Evolutionary conservation across 2,113 vertebrate species (phyloP).

Genomic region (Osmerus eperlanus): DNA sequence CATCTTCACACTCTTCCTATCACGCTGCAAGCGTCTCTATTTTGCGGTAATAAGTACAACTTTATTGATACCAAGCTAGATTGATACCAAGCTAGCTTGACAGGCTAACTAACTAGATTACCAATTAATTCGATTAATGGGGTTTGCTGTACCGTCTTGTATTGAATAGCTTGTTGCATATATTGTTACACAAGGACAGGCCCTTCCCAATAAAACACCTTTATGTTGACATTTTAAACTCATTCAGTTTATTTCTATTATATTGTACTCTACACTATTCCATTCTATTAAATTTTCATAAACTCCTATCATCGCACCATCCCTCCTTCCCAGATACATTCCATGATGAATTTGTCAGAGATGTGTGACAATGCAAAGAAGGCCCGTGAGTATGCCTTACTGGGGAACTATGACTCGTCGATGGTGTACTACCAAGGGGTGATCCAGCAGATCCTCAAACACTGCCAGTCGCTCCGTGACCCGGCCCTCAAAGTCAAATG

Average conservation of each 20-base stretch:
- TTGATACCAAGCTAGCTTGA: too few relatives aligned
- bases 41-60: too few relatives aligned
- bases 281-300: neutral
- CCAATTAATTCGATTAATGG: too few relatives aligned
- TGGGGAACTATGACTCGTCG: slow-evolving; percentile 96
- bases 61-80: too few relatives aligned
- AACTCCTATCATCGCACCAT: neutral
- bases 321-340: slow-evolving; percentile 7
- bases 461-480: slow-evolving; percentile 86
- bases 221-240: neutral
- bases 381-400: slow-evolving; percentile 92
- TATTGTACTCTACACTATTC: too few relatives aligned
- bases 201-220: too few relatives aligned
- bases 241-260: neutral
- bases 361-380: slow-evolving; percentile 97
- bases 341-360: slow-evolving; percentile 90
- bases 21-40: slow-evolving; percentile 27
- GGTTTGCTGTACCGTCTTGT: too few relatives aligned
- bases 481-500: slow-evolving; percentile 87
- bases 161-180: too few relatives aligned
- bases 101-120: too few relatives aligned
- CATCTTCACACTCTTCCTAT: neutral
- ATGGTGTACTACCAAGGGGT: slow-evolving; percentile 97
- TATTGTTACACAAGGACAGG: too few relatives aligned
- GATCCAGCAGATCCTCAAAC: slow-evolving; percentile 93